These are phyloP conservation scores for Pristis pectinata DNA, from an alignment of 2,797 vertebrate species.

Conservation along the genomic window DNA sequence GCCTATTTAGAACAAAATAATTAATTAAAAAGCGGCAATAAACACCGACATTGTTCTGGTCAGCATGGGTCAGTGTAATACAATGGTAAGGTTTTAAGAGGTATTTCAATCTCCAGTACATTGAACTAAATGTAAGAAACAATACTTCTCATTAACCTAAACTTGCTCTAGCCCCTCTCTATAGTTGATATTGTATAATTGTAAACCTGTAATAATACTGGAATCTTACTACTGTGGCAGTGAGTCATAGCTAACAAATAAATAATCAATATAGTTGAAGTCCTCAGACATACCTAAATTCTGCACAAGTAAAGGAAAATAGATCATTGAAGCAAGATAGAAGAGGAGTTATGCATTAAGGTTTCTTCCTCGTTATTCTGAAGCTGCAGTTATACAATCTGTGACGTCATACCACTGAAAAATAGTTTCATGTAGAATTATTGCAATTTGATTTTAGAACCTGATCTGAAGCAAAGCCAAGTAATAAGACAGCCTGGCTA, in stretches of 20 bases:
- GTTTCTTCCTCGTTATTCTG: background rate
- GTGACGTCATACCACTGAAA: background rate
- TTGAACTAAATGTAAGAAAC: background rate
- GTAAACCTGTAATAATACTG: background rate
- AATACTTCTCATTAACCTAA: background rate
- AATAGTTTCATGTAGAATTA: background rate
- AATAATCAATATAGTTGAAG: background rate
- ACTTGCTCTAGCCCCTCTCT: background rate
- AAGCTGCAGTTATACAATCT: background rate
- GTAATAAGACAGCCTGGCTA: no score
- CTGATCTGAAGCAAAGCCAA: background rate
- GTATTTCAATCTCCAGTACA: background rate
- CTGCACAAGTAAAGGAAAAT: background rate
- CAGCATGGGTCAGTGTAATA: background rate
- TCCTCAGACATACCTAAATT: background rate
- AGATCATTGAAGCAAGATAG: background rate
- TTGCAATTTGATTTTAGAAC: background rate
- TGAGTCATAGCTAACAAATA: background rate
- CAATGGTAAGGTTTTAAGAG: background rate
- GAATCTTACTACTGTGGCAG: background rate
- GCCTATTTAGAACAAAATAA: background rate
- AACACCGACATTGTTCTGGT: background rate
- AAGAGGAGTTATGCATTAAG: background rate
- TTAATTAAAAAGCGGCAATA: background rate
- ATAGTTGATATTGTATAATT: background rate